Evolutionary conservation across 2,888 invertebrate species (phyloP), one percentile per base, ranked within the genome.

Genomic region (Tribolium freemani): DNA sequence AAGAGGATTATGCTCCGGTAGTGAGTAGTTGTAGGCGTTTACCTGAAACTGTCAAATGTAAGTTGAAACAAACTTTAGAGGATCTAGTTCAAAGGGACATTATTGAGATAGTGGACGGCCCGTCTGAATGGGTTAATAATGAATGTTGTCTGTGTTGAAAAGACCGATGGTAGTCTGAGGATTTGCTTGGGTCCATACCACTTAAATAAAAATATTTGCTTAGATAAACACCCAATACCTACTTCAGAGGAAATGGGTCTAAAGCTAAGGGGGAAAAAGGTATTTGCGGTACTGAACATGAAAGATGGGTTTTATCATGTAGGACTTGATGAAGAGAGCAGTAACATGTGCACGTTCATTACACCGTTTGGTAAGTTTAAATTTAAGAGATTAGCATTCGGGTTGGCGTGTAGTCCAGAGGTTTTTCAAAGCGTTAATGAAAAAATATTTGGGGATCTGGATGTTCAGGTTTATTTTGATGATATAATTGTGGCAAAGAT

Each of bases 391-490:
- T 38, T 38, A 38, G 31, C 31, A 3, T 38, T 38, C 9, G 3
- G 31, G 1, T 38, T 38, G 5, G 31, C 31, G 31, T 38, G 31
- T 5, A 38, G n/a, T 38, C 5, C 31, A 38, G 31, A 38, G 9
- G 31, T 38, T 38, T 38, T 38, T 38, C 31, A 38, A 38, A 3
- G 31, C 31, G 31, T 38, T 38, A 38, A 38, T 38, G 31, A 38
- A 1, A 38, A 38, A 38, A 2, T 38, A 1, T 21, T 21, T 3
- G 21, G 3, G 3, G 21, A 21, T 21, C 21, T 21, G 2, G 21
- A 21, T 21, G 21, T 21, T 21, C 21, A 21, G 21, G 21, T 21
- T 21, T 21, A 75, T 51, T 54, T 74, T 56, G 71, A 75, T 48
- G 69, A 71, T 61, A 63, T 74, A 21, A 58, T 66, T 6, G 16